Conservation (phyloP, 2,113 vertebrate species). For the Calyptomena viridis region DNA sequence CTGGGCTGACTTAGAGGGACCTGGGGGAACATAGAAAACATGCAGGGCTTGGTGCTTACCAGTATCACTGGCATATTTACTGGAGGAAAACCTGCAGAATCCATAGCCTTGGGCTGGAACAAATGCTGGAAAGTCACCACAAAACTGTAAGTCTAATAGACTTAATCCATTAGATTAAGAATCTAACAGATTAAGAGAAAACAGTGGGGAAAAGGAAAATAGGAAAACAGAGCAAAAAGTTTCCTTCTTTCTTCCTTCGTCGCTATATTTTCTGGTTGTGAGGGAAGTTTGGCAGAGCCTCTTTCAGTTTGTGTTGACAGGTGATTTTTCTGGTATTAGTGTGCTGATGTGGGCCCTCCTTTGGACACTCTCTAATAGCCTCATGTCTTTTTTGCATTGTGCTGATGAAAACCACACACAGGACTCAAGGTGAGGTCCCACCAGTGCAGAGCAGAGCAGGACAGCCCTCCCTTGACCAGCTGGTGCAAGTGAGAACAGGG, state of each 20-base stretch:
- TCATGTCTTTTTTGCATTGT: background rate
- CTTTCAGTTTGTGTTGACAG: background rate
- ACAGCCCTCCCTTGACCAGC: background rate
- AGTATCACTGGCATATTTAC: background rate
- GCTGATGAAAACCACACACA: background rate
- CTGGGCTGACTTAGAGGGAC: background rate
- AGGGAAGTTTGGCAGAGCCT: background rate
- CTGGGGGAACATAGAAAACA: background rate
- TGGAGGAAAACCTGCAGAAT: background rate
- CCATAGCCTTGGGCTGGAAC: background rate
- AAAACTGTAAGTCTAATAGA: background rate
- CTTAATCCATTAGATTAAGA: too few species aligned
- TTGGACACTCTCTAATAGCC: background rate
- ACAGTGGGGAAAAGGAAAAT: background rate
- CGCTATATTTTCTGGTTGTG: background rate
- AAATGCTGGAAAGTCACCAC: background rate
- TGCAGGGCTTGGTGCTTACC: background rate
- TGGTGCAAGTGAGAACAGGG: background rate
- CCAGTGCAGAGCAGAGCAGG: background rate
- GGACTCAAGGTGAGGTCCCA: accelerated
- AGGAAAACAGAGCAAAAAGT: too few species aligned
- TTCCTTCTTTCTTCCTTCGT: too few species aligned
- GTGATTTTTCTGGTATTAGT: background rate
- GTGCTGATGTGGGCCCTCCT: background rate
- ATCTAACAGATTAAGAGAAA: background rate